These are phyloP conservation scores for Hippasteria phrygiana DNA, from an alignment of 53 echinoderm and acorn worm genomes.

Conservation along the genomic window DNA sequence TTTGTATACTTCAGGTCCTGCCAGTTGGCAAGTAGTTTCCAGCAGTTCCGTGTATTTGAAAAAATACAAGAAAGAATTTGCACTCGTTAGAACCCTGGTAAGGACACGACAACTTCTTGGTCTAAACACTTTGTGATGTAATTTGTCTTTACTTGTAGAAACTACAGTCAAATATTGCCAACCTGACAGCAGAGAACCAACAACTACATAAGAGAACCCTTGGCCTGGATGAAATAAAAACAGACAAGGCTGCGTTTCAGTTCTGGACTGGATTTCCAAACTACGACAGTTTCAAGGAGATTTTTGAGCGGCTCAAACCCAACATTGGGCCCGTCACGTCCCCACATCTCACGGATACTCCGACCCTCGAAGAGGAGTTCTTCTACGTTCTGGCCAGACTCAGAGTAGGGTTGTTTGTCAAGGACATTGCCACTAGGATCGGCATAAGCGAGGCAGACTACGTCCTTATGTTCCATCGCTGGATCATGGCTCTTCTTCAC, in stretches of 20 bases:
- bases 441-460: constrained; percentile 12
- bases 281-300: background rate
- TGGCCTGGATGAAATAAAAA: background rate
- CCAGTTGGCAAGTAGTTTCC: too few species aligned
- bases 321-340: background rate
- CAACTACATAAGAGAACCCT: background rate
- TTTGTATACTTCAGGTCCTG: too few species aligned
- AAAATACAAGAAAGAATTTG: too few species aligned
- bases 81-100: too few species aligned
- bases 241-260: background rate
- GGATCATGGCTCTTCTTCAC: constrained; percentile 18
- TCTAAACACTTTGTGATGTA: too few species aligned
- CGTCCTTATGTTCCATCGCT: constrained; percentile 1
- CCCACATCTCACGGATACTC: background rate
- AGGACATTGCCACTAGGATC: constrained; percentile 6
- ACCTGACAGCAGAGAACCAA: background rate
- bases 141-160: background rate
- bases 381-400: constrained; percentile 9
- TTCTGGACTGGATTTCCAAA: constrained; percentile 21
- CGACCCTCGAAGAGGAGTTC: constrained; percentile 11
- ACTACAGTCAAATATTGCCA: background rate
- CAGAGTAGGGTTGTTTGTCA: background rate
- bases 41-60: too few species aligned
- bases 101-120: too few species aligned
- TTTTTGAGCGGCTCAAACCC: constrained; percentile 1